Evolutionary conservation across 2,113 vertebrate genomes (phyloP).

Genomic region (Amphilophus citrinellus): DNA sequence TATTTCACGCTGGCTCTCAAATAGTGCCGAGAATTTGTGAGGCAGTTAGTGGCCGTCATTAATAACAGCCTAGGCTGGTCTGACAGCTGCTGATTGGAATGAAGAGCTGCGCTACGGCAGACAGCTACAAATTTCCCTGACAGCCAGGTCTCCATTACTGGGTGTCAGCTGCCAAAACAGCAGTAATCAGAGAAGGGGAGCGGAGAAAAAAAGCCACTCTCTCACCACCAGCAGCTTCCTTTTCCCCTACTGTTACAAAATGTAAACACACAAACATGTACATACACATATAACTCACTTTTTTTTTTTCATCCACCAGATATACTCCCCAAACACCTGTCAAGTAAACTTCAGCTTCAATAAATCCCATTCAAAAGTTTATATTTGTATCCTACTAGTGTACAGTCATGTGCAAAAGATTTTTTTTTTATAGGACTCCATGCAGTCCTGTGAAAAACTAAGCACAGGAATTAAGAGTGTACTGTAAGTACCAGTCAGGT

Average conservation of each 20-base stretch:
- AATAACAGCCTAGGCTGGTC: conserved; percentile 75
- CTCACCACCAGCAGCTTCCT: conserved; percentile 37
- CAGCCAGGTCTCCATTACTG: conserved; percentile 80
- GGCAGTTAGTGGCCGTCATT: conserved; percentile 82
- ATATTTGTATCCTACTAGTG: neutral
- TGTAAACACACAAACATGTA: conserved; percentile 50
- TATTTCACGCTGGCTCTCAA: conserved; percentile 79
- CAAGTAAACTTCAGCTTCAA: neutral
- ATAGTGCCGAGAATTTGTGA: conserved; percentile 80
- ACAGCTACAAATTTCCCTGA: conserved; percentile 83
- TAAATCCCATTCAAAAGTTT: neutral
- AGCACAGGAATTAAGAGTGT: neutral
- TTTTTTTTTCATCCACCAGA: neutral
- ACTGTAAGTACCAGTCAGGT: neutral
- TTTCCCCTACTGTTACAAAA: conserved; percentile 36
- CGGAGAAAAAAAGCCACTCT: conserved; percentile 56
- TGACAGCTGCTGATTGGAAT: conserved; percentile 81
- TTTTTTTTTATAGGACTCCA: no score
- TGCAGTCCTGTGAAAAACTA: neutral
- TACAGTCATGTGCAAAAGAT: neutral
- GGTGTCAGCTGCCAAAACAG: conserved; percentile 82
- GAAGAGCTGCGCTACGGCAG: conserved; percentile 78
- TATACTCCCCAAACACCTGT: conserved; percentile 17
- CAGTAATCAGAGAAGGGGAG: conserved; percentile 72
- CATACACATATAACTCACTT: conserved; percentile 5